Evolutionary conservation across 2,888 invertebrate species (phyloP), one percentile per base, ranked within the genome.

Genomic region (Volucella zonaria): DNA sequence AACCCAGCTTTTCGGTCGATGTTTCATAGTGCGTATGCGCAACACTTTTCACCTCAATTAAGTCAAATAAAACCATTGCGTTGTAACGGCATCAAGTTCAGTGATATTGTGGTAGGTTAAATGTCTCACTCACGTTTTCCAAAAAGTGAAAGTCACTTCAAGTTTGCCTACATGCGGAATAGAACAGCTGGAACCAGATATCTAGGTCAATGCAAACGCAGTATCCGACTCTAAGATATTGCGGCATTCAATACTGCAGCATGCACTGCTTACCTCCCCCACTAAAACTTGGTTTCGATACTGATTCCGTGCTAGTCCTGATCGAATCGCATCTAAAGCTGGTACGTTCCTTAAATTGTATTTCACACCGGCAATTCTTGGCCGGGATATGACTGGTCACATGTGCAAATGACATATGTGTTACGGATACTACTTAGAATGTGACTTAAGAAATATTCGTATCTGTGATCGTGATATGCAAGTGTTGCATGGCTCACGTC

Each of bases 191-290:
- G 23, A 73, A 31, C 14, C 47, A 10, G 3, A 10, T 14, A 82
- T 82, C 49, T 78, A 58, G 82, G 82, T 82, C 82, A 82, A 45
- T 82, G 67, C 14, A 58, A 73, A 67, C 78, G 73, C 73, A 78
- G 49, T 73, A 18, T 31, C 31, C 31, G 31, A 31, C 6, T 6
- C 3, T 31, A 31, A 31, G 31, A 6, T 1, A 31, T 31, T 31
- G 31, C 31, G 31, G 1, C 31, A 6, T 31, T 31, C 6, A 6
- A 6, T 31, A 31, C 31, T 6, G 2, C 2, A 2, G 61, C 67
- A 81, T 81, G 81, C 76, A 76, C 81, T 66, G 77, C 52, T 81
- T 81, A 71, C 31, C 6, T 31, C 31, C 4, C 6, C 31, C 31
- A 31, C 31, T 31, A 31, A 31, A 31, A 6, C 31, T 31, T 31